These are phyloP conservation scores for Salminus brasiliensis DNA, from an alignment of 2,113 vertebrate genomes.

Conservation along the genomic window DNA sequence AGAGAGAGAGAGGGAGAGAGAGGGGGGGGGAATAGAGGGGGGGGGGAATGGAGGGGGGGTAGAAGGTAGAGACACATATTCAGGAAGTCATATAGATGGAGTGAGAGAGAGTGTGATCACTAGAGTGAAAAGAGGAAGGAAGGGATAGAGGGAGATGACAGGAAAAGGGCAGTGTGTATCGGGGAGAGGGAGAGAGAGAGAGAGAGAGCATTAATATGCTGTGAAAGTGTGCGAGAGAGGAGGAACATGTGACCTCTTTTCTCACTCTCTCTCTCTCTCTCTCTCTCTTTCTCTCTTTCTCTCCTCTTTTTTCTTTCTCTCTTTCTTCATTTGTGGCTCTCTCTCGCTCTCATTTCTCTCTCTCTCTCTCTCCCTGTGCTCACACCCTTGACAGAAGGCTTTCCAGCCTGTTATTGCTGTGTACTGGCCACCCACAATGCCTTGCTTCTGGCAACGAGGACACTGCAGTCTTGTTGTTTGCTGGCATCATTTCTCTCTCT, in stretches of 20 bases:
- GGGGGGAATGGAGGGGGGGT: not conserved
- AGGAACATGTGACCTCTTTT: not conserved
- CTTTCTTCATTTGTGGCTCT: not conserved
- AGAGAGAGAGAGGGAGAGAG: not conserved
- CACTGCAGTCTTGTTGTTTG: constrained; percentile 55
- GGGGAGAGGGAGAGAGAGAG: not conserved
- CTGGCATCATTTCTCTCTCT: constrained; percentile 27
- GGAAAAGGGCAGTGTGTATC: constrained; percentile 26
- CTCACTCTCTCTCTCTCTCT: too few relatives aligned
- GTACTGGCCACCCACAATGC: constrained; percentile 51
- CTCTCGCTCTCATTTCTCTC: constrained; percentile 19
- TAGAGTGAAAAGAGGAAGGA: constrained; percentile 11
- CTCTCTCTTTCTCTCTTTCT: not conserved
- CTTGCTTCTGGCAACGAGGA: constrained; percentile 54
- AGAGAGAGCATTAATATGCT: constrained; percentile 1
- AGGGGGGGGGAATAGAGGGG: not conserved
- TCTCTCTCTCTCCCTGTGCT: constrained; percentile 25
- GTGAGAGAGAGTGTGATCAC: constrained; percentile 1
- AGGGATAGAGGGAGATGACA: constrained; percentile 23
- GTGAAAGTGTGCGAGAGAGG: constrained; percentile 5
- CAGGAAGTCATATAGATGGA: constrained; percentile 34
- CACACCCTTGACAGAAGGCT: constrained; percentile 45
- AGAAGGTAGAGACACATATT: not conserved
- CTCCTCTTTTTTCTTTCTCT: not conserved
- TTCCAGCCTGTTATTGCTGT: constrained; percentile 49